Base-by-base conservation (phyloP, 2,113 vertebrate species). In the Ranitomeya variabilis region DNA sequence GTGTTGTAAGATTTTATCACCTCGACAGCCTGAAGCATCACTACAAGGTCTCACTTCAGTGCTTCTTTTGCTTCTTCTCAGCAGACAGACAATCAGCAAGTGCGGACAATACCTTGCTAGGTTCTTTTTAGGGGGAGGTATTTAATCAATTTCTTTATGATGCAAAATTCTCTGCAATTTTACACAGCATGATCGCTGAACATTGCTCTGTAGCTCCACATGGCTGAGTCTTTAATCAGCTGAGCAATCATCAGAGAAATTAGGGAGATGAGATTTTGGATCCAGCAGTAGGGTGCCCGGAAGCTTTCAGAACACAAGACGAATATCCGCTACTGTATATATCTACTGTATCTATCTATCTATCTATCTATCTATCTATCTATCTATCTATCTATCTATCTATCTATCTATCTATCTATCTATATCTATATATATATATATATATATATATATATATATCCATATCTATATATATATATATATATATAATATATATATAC, bases 61-160 rank as follows among this genome's bases (percentile, higher is more conserved):
- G 69, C 57, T 77, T 62, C 45, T 31, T 62, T 82, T 87, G 86
- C 67, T 64, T n/a, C 57, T 62, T 88, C 80, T 83, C 67, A 83
- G 69, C 80, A 88, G 45, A 86, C 73, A 87, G 86, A 73, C 79
- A 81, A 62, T 88, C 80, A 88, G 80, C 82, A 60, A 83, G 67
- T 64, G 64, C 73, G 16, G 80, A 76, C 80, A 88, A 83, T 83
- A 60, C 54, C 80, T 83, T 74, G 55, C 31, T 83, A 88, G 55
- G 37, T 88, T 83, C 69, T 83, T 88, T 45, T 45, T 80, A 55
- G 57, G 57, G 80, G 69, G 80, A 83, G 87, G 31, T 88, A 88
- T 88, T 88, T 88, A 83, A 88, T 88, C 80, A 88, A 77, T 88
- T 88, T 88, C 80, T 83, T 88, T 83, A 87, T 87, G 80, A 87